Evolutionary conservation across 2,888 invertebrate species (phyloP).

Genomic region (Lochmaea crataegi): DNA sequence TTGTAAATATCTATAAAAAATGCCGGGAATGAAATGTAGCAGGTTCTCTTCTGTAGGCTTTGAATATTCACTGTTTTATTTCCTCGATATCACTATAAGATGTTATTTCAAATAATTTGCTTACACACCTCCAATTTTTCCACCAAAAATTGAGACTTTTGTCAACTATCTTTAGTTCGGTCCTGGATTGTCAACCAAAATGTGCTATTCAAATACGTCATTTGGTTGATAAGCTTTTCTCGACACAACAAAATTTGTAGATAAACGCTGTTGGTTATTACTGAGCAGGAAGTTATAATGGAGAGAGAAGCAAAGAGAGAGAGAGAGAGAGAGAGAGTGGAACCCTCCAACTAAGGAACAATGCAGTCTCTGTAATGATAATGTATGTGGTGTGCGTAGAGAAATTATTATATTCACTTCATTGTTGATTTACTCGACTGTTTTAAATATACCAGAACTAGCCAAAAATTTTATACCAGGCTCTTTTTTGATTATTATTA

Average conservation of each 20-base stretch:
- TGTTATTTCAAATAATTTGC: too few relatives aligned
- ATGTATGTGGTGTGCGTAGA: background rate
- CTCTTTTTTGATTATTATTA: too few relatives aligned
- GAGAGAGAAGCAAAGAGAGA: constrained; percentile 14
- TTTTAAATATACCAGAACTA: background rate
- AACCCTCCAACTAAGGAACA: constrained; percentile 31
- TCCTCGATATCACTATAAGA: too few relatives aligned
- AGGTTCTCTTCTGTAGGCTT: too few relatives aligned
- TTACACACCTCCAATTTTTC: too few relatives aligned
- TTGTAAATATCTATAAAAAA: too few relatives aligned
- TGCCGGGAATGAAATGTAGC: too few relatives aligned
- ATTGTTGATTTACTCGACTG: constrained; percentile 9
- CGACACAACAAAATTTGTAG: background rate
- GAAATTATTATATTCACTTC: background rate
- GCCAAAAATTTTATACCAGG: background rate
- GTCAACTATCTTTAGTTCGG: background rate
- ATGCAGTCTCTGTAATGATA: constrained; percentile 33
- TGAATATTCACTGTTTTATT: too few relatives aligned
- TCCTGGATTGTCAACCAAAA: background rate
- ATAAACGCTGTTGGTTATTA: constrained; percentile 21
- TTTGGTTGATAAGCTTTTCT: constrained; percentile 30
- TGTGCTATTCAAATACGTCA: constrained; percentile 25
- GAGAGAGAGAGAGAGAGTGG: constrained; percentile 22
- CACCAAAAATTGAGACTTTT: background rate
- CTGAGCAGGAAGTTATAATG: constrained; percentile 33